Base-by-base conservation (phyloP, 2,888 invertebrate genomes). In the Helleia helle region DNA sequence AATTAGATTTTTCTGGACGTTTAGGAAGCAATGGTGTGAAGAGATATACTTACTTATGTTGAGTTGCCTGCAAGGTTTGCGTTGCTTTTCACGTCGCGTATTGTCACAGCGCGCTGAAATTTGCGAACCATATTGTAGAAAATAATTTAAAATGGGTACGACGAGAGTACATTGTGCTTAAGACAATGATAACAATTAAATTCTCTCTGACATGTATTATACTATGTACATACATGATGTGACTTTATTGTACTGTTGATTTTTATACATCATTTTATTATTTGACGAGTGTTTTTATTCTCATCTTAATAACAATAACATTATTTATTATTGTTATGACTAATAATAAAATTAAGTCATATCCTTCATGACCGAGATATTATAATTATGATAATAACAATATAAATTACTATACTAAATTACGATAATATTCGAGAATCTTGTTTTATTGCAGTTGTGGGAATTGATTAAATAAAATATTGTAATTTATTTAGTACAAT, bases 181-280 rank as follows among this genome's bases (percentile, higher is more conserved):
- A 29, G 48, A 48, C 55, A 48, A 49, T 50, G 55, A 51, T 46
- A 8, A 34, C 24, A 30, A 30, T 39, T 31, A 15, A 40, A 40
- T 48, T 48, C 46, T 46, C 50, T 43, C 44, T 34, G 36, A 45
- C 46, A 28, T 47, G 46, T 48, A 50, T 44, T 42, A 50, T 48
- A 44, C 39, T 40, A 43, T 46, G 46, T 47, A 43, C 54, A 65
- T 64, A 65, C 69, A 71, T 69, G 71, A 69, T 74, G 75, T 74
- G 75, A 76, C 68, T 65, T 65, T 66, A 67, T 67, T 64, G 58
- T 62, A 71, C 63, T 72, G 71, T 75, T 80, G 59, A 63, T 73
- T 73, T 72, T 66, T 67, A 65, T 64, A 60, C 59, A 65, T 62
- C 56, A 62, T 65, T 62, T 59, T 68, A 65, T 70, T 61, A 64